Evolutionary conservation across 2,113 vertebrate genomes (phyloP).

Genomic region (Eurystomus gularis): DNA sequence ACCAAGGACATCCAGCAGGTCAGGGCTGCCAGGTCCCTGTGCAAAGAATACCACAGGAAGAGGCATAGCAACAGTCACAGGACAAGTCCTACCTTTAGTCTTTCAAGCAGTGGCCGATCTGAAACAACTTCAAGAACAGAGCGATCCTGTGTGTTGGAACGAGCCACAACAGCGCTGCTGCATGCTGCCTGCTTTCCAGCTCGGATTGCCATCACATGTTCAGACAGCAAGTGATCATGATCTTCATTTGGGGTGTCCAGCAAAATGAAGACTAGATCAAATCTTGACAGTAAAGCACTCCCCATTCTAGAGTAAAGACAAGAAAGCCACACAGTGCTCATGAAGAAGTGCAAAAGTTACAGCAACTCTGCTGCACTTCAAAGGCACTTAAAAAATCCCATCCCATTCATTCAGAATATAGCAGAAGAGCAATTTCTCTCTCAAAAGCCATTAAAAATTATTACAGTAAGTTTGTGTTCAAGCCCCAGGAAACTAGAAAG

Average conservation of each 20-base stretch:
- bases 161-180: conserved; percentile 74
- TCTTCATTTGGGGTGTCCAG: conserved; percentile 94
- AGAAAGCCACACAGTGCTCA: neutral
- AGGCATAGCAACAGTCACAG: neutral
- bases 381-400: neutral
- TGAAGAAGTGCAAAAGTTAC: neutral
- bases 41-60: neutral
- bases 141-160: conserved; percentile 64
- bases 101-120: conserved; percentile 84
- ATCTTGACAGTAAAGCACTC: conserved; percentile 92
- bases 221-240: conserved; percentile 91
- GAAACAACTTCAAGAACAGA: conserved; percentile 84
- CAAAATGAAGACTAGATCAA: conserved; percentile 96
- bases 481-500: neutral
- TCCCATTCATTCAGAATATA: neutral
- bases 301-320: conserved; percentile 84
- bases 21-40: neutral
- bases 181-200: conserved; percentile 73
- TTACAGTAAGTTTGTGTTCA: neutral
- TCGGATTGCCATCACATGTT: conserved; percentile 92
- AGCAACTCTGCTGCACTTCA: neutral
- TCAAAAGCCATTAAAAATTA: neutral
- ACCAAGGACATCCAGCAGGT: neutral
- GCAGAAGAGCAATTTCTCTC: neutral
- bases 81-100: conserved; percentile 81